A percentile compares a stretch with the other conserved stretches of the same genome.
phyloP scores from a whole-genome alignment of 2,797 vertebrate species.

The Kryptopterus vitreolus region DNA sequence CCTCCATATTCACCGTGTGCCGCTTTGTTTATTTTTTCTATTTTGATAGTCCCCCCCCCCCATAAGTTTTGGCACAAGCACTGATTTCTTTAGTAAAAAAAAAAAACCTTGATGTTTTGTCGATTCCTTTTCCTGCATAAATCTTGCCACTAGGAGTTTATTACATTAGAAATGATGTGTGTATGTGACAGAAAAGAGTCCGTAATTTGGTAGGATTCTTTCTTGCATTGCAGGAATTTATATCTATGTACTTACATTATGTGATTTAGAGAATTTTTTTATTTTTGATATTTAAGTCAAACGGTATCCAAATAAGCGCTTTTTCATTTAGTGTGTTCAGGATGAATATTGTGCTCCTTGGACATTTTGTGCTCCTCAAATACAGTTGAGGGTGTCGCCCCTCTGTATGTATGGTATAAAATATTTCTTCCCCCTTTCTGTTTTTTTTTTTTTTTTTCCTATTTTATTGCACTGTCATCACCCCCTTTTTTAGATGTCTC shows the following conservation, averaged over 20 bases:
- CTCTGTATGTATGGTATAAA: conserved; percentile 77
- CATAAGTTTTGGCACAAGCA: not conserved
- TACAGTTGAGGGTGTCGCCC: conserved; percentile 58
- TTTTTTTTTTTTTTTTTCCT: conserved; percentile 79
- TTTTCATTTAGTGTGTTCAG: conserved; percentile 32
- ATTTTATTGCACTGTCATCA: conserved; percentile 85
- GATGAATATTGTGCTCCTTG: conserved; percentile 51
- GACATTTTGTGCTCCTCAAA: conserved; percentile 47
- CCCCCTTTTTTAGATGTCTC: conserved; percentile 99
- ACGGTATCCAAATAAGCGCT: not conserved
- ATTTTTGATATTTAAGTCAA: no score
- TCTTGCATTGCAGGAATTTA: conserved; percentile 42
- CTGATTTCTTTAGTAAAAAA: not conserved
- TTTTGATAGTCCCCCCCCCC: no score
- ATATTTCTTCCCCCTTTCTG: conserved; percentile 74
- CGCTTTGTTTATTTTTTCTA: not conserved
- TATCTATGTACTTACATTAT: conserved; percentile 40
- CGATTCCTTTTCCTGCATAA: not conserved
- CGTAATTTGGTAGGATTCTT: conserved; percentile 22
- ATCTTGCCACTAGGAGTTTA: not conserved
- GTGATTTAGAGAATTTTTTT: not conserved
- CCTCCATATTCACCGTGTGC: not conserved
- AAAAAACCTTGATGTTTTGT: not conserved
- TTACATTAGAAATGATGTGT: not conserved
- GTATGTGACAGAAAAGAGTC: conserved; percentile 10